Percentiles rank a stretch among this genome's conserved stretches.
These are phyloP conservation scores for Tokudaia tokunoshimensis DNA, from an alignment of 2,797 vertebrate genomes.

Conservation along the genomic window DNA sequence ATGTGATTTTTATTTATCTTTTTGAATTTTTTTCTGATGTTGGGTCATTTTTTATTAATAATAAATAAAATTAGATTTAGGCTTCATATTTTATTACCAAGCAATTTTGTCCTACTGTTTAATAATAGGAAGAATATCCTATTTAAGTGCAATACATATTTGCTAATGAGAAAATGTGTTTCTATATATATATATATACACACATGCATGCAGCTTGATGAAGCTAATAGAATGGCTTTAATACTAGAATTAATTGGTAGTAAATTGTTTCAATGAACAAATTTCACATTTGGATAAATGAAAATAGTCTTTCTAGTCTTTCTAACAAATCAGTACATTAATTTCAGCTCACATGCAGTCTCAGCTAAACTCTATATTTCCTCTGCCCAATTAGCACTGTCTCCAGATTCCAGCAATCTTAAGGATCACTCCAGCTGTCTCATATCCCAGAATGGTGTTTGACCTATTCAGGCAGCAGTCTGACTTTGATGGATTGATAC, in stretches of 20 bases:
- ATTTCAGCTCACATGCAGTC: background rate
- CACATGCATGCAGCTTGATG: background rate
- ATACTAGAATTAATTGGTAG: background rate
- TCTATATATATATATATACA: background rate
- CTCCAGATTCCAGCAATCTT: background rate
- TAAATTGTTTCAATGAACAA: background rate
- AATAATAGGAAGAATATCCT: background rate
- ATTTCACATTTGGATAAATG: background rate
- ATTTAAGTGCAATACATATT: background rate
- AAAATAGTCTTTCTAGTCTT: background rate
- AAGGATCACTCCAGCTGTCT: conserved; percentile 25
- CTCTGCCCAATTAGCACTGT: background rate
- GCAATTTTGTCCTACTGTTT: background rate
- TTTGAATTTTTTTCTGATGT: background rate
- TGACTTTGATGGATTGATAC: conserved; percentile 64
- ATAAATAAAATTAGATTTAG: background rate
- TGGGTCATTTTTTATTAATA: background rate
- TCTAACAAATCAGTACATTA: background rate
- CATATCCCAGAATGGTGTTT: conserved; percentile 30
- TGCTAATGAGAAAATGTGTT: background rate
- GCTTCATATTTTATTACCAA: background rate
- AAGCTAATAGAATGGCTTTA: background rate
- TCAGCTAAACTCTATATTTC: background rate
- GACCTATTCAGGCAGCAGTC: background rate
- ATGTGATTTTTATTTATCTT: background rate